A percentile compares a stretch with the other conserved stretches of the same genome.
phyloP scores from a whole-genome alignment of 2,888 invertebrate species.

The Cephalotes varians region DNA sequence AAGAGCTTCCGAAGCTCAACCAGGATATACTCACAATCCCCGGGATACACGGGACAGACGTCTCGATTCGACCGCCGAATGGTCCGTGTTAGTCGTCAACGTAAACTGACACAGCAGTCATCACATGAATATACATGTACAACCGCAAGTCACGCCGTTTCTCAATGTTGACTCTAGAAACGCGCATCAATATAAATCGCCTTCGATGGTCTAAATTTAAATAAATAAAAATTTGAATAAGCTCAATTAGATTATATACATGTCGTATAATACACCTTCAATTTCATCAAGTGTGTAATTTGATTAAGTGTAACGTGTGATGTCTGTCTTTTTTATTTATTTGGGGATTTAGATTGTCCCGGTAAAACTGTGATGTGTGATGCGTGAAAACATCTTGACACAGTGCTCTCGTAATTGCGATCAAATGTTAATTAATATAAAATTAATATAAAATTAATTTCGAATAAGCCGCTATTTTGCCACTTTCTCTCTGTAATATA shows the following conservation, averaged over 20 bases:
- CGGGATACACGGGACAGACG: conserved; percentile 3
- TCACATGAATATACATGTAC: background rate
- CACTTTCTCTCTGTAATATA: conserved; percentile 46
- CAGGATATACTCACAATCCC: conserved; percentile 18
- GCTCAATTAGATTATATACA: background rate
- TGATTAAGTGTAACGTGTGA: background rate
- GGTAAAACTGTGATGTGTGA: background rate
- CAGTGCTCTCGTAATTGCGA: conserved; percentile 4
- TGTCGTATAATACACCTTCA: background rate
- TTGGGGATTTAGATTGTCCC: background rate
- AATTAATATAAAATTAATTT: conserved; percentile 12
- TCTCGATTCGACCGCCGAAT: conserved; percentile 9
- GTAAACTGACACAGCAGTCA: background rate
- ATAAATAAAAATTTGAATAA: background rate
- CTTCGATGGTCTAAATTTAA: background rate
- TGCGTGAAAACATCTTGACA: conserved; percentile 13
- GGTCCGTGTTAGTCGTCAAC: conserved; percentile 7
- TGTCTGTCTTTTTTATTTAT: background rate
- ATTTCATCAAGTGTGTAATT: background rate
- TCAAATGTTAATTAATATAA: conserved; percentile 1
- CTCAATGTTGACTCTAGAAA: background rate
- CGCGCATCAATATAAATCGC: background rate
- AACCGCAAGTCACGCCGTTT: conserved; percentile 17
- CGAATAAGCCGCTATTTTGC: background rate
- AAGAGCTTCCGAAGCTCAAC: background rate